These are phyloP conservation scores for Ianthella basta DNA, from an alignment of 37 sponge, comb jelly and placozoan species.

Conservation along the genomic window DNA sequence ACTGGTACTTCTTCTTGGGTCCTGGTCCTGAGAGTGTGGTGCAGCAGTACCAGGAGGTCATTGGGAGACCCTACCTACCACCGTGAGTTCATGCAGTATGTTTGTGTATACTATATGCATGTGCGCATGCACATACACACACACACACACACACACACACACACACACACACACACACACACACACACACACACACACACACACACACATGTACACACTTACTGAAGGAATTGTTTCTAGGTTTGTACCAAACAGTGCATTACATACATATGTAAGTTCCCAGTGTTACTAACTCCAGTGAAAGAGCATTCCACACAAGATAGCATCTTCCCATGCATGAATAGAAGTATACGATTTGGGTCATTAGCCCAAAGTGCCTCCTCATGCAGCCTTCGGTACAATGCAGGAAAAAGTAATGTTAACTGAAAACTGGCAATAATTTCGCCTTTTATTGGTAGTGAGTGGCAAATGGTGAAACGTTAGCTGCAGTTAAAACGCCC, in stretches of 20 bases:
- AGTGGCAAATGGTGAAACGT: too few species aligned
- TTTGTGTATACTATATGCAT: background rate
- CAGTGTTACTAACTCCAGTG: too few species aligned
- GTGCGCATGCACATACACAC: background rate
- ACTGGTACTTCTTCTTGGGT: slow-evolving; percentile 81
- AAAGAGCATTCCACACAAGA: too few species aligned
- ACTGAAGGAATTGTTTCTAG: background rate
- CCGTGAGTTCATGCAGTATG: slow-evolving; percentile 37
- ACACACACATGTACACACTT: background rate
- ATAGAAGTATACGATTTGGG: too few species aligned
- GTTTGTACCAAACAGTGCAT: background rate
- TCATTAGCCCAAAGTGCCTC: too few species aligned
- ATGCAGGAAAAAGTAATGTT: too few species aligned
- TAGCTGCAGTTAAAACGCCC: too few species aligned
- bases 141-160: slow-evolving; percentile 51
- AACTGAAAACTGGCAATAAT: too few species aligned
- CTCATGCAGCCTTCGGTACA: too few species aligned
- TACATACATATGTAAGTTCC: too few species aligned
- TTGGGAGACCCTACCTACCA: slow-evolving; percentile 66
- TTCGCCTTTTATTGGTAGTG: too few species aligned
- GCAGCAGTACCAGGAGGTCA: slow-evolving; percentile 69
- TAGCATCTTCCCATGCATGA: too few species aligned
- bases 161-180: slow-evolving; percentile 54
- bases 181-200: slow-evolving; percentile 52
- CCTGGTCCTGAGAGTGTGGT: slow-evolving; percentile 60